Base-by-base conservation (phyloP, 2,113 vertebrate species). In the Spea multiplicata region DNA sequence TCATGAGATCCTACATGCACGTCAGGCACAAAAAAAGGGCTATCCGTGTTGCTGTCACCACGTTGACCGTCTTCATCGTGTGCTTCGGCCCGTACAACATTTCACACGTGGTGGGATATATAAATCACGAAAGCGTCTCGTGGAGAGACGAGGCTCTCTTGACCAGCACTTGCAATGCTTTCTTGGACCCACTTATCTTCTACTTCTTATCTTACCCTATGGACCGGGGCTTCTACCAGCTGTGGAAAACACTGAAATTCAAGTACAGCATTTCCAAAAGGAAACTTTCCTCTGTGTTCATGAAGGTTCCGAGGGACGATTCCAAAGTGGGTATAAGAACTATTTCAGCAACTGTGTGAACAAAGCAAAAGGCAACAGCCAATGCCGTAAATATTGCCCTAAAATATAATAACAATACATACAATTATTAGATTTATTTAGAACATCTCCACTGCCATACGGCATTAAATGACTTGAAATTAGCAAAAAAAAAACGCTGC, bases 81-180 rank as follows among this genome's bases (percentile, higher is more conserved):
- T 94, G 93, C 84, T 93, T 93, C 4, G 87, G 89, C 0, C 93
- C 93, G 4, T 94, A 93, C 86, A 94, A 94, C 30, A 68, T 88
- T 48, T 91, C 92, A 0, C 93, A 94, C 44, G n/a, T 94, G 0
- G 89, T 92, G 1, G 93, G 93, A 0, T 93, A 92, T 4, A 80
- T 73, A 14, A 0, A 46, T 30, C 0, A 62, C 1, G 0, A 46
- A 0, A 91, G 82, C 0, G 81, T 94, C 0, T 0, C 44, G 3
- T 94, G 93, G 93, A 85, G 91, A 61, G 72, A 44, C 0, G 86
- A 82, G 16, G 90, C 92, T 1, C 90, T 94, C 71, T 72, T 94
- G 55, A 86, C 88, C 0, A 91, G 91, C 84, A 84, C 89, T 57
- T 92, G 88, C 45, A 94, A 93, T 1, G 89, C 93, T 0, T 94